Base-by-base conservation (phyloP, 2,113 vertebrate species). In the Sorex araneus region DNA sequence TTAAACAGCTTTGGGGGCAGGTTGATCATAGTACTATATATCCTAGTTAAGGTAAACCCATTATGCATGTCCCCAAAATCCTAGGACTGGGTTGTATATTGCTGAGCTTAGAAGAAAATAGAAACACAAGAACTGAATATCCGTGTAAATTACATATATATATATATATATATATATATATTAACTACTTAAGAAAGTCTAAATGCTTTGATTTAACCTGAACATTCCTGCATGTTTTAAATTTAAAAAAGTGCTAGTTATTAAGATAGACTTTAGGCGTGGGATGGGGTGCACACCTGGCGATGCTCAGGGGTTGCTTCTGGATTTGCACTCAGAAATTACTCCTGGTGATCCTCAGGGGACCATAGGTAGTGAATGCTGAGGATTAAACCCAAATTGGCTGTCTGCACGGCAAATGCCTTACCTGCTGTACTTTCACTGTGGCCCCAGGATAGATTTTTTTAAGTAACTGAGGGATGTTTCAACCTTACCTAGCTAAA, bases 211-310 rank as follows among this genome's bases (percentile, higher is more conserved):
- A 69, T 50, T 7, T 71, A 63, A 76, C 76, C 4, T 77, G 28
- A 80, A 71, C 6, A 7, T 66, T 87, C 67, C 54, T 75, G 16
- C 83, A 91, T 2, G 71, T 47, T 82, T 85, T 90, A 60, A 60
- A 60, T 60, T 60, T 21, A 60, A 60, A 60, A 60, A 60, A 40
- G 7, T 54, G 50, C 50, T 54, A 60, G 57, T 19, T 18, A 21
- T 60, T 16, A 60, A 5, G 57, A 60, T 60, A 54, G 50, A 54
- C n/a, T n/a, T n/a, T n/a, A n/a, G n/a, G n/a, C n/a, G n/a, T n/a
- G n/a, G n/a, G n/a, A n/a, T n/a, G n/a, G 45, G 45, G 11, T 6
- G 11, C 45, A 47, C 45, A 47, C 45, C 45, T 47, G 45, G 45
- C 11, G 11, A 47, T 11, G 6, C 45, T 47, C 45, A 47, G 45